These are phyloP conservation scores for Unio pictorum DNA, from an alignment of 2,888 invertebrate species.

Conservation along the genomic window DNA sequence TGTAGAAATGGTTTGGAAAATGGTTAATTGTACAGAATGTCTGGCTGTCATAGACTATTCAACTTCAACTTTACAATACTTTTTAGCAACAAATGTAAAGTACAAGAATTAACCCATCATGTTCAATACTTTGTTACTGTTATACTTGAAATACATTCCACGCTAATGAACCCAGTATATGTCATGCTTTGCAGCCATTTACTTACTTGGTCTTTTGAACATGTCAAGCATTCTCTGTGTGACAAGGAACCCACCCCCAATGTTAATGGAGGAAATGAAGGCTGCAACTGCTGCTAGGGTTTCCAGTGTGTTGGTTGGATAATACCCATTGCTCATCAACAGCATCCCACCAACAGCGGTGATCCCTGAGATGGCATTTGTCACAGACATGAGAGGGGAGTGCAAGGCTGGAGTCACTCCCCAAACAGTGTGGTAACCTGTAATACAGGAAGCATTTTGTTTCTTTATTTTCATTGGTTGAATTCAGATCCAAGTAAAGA, in stretches of 20 bases:
- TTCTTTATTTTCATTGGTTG: no score
- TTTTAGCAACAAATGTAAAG: no score
- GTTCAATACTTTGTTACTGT: no score
- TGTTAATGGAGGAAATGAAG: slow-evolving; percentile 90
- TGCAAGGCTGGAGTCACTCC: slow-evolving; percentile 92
- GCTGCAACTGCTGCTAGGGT: slow-evolving; percentile 86
- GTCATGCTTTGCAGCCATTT: no score
- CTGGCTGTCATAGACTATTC: no score
- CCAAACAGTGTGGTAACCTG: slow-evolving; percentile 90
- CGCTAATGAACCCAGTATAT: no score
- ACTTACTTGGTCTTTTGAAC: slow-evolving; percentile 79
- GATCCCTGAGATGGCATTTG: slow-evolving; percentile 92
- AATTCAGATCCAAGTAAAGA: no score
- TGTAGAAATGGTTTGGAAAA: no score
- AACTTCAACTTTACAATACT: no score
- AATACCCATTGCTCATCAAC: slow-evolving; percentile 87
- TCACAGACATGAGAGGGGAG: slow-evolving; percentile 93
- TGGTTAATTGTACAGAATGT: no score
- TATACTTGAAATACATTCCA: no score
- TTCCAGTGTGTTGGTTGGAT: slow-evolving; percentile 81
- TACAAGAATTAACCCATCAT: no score
- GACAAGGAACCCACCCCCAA: slow-evolving; percentile 91
- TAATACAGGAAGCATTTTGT: slow-evolving; percentile 12
- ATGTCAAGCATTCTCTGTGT: slow-evolving; percentile 94
- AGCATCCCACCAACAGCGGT: slow-evolving; percentile 92